phyloP scores from a whole-genome alignment of 1,140 invertebrate species.

The Diorhabda sublineata region DNA sequence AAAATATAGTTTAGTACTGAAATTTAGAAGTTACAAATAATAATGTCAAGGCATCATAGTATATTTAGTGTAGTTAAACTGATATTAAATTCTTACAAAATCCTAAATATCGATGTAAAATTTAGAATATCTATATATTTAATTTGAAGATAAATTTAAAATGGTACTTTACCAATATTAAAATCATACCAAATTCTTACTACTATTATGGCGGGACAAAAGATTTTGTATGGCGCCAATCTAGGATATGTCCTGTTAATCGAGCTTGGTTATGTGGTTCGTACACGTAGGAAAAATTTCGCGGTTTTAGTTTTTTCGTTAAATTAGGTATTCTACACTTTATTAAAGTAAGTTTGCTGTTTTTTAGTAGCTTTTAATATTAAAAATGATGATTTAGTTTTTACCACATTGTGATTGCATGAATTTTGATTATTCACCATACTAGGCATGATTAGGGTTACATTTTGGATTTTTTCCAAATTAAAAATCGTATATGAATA shows the following conservation, averaged over 20 bases:
- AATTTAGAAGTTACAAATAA: too few species aligned
- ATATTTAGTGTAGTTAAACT: too few species aligned
- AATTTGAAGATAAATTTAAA: too few species aligned
- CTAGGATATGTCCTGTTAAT: slow-evolving; percentile 3
- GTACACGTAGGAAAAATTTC: slow-evolving; percentile 19
- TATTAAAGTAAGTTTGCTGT: slow-evolving; percentile 5
- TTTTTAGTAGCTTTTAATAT: background rate
- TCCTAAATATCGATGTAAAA: too few species aligned
- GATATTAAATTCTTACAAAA: too few species aligned
- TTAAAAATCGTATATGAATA: background rate
- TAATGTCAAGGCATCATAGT: too few species aligned
- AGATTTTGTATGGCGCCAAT: slow-evolving; percentile 17
- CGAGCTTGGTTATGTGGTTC: slow-evolving; percentile 17
- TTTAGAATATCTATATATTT: too few species aligned
- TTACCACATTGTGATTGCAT: background rate
- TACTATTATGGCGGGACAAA: slow-evolving; percentile 16
- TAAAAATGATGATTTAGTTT: background rate
- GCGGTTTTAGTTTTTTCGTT: slow-evolving; percentile 4
- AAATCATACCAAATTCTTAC: background rate
- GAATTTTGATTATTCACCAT: background rate
- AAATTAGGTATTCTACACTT: background rate
- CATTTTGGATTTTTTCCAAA: slow-evolving; percentile 5
- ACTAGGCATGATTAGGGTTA: background rate
- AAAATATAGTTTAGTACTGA: too few species aligned
- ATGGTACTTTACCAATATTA: background rate